Conservation (phyloP, 2,113 vertebrate species). For the Halcyon senegalensis region DNA sequence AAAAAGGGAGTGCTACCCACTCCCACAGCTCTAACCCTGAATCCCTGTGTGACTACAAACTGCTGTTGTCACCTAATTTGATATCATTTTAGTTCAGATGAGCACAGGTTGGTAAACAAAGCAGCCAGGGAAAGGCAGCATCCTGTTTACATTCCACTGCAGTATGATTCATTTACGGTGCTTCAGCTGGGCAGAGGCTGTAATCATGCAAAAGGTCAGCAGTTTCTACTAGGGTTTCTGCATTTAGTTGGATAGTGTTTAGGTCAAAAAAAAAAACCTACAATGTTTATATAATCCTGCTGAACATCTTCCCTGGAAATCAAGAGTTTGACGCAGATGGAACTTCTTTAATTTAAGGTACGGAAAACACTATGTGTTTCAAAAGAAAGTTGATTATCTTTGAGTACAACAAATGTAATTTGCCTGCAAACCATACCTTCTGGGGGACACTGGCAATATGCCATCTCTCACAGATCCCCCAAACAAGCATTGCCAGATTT, state of each 20-base stretch:
- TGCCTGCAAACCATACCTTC: neutral
- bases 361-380: neutral
- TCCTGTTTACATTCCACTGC: constrained; percentile 75
- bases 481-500: neutral
- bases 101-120: constrained; percentile 69
- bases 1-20: neutral
- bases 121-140: constrained; percentile 54
- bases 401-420: neutral
- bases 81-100: constrained; percentile 27
- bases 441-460: neutral
- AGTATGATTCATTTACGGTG: constrained; percentile 26
- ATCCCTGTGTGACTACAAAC: neutral
- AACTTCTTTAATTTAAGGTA: constrained; percentile 15
- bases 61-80: constrained; percentile 17
- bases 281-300: constrained; percentile 67
- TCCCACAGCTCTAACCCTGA: neutral
- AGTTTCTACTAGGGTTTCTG: constrained; percentile 40
- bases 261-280: constrained; percentile 55
- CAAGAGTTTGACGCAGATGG: constrained; percentile 69
- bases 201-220: constrained; percentile 63
- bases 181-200: neutral
- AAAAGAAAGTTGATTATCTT: neutral
- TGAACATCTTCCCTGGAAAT: constrained; percentile 61
- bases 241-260: constrained; percentile 66
- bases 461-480: neutral